Conservation (phyloP, 1,140 invertebrate genomes). For the Brachionus rubens region DNA sequence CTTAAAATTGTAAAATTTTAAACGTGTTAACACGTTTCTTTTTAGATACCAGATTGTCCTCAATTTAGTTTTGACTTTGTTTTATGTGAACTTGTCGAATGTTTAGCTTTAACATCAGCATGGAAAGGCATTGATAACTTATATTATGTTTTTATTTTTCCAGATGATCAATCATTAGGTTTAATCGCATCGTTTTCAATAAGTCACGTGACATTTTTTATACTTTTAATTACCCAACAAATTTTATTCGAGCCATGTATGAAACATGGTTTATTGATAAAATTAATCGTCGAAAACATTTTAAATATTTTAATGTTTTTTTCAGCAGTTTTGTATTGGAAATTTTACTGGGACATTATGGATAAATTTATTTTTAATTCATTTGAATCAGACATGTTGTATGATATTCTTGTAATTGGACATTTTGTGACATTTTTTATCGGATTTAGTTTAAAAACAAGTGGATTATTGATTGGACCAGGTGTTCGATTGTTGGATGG, state of each 20-base stretch:
- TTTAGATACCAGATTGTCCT: conserved; percentile 23
- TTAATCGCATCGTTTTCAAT: conserved; percentile 8
- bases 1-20: too few species aligned
- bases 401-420: neutral
- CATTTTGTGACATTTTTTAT: conserved; percentile 20
- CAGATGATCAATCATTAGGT: neutral
- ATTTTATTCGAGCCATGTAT: neutral
- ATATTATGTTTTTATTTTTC: conserved; percentile 30
- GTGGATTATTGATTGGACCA: neutral
- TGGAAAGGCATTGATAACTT: conserved; percentile 30
- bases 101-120: conserved; percentile 3
- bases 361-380: neutral
- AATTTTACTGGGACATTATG: conserved; percentile 40
- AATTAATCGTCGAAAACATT: neutral
- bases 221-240: neutral
- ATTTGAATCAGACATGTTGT: neutral
- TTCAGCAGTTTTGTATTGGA: conserved; percentile 25
- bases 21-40: neutral
- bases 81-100: conserved; percentile 24
- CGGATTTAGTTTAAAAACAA: neutral
- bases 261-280: neutral
- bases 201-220: neutral
- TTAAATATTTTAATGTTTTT: conserved; percentile 42
- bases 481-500: neutral
- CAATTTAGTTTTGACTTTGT: conserved; percentile 46